Conservation (phyloP, 2,113 vertebrate species). For the Lanius ludovicianus region DNA sequence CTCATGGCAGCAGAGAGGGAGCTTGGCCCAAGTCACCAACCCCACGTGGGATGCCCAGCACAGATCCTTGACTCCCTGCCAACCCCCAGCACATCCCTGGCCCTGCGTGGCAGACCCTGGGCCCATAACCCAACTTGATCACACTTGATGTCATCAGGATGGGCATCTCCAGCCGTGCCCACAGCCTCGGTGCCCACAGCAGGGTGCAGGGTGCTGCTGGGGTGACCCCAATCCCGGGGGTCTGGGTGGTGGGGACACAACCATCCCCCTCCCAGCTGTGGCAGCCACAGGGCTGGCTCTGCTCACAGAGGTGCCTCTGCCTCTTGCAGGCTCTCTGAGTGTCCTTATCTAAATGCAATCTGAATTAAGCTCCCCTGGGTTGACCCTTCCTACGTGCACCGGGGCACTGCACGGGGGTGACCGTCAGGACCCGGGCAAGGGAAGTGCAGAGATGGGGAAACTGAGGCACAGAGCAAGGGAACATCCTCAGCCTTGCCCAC, state of each 20-base stretch:
- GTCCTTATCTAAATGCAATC: neutral
- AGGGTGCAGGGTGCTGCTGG: neutral
- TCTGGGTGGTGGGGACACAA: rapidly evolving
- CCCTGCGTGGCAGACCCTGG: rapidly evolving
- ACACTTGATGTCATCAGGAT: rapidly evolving
- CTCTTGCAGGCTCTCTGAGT: neutral
- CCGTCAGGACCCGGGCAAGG: rapidly evolving
- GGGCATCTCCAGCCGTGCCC: neutral
- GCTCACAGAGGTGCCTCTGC: neutral
- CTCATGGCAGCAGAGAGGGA: neutral
- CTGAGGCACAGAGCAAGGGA: neutral
- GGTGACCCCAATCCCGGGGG: rapidly evolving
- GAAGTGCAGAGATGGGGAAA: neutral
- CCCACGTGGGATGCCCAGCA: rapidly evolving
- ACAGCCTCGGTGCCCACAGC: rapidly evolving
- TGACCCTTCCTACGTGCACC: neutral
- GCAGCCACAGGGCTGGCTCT: neutral
- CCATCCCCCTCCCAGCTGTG: rapidly evolving
- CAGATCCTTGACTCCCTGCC: neutral
- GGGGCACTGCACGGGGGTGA: rapidly evolving
- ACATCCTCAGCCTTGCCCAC: neutral
- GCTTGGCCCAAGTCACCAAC: neutral
- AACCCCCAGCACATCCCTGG: rapidly evolving
- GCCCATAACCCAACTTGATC: rapidly evolving
- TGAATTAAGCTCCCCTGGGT: neutral